Percentiles rank a stretch among this genome's conserved stretches.
Conservation (phyloP, 2,888 invertebrate species). For the Pasiphila rectangulata region DNA sequence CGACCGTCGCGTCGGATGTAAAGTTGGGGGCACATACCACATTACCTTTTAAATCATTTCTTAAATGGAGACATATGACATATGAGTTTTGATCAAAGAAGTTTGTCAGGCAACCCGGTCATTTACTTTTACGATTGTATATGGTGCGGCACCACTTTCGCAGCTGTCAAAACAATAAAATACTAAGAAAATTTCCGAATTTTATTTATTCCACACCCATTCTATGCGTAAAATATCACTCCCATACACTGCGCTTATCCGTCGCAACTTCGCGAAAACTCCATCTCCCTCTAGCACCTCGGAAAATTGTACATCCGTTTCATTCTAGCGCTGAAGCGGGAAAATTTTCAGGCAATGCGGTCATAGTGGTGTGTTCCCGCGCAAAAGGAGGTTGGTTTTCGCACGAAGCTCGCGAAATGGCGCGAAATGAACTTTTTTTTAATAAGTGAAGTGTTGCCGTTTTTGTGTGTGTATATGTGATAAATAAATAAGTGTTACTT, state of each 20-base stretch:
- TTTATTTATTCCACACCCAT: constrained; percentile 40
- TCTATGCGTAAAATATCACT: too few relatives aligned
- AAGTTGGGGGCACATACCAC: too few relatives aligned
- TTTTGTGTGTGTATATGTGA: constrained; percentile 36
- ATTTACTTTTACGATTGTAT: too few relatives aligned
- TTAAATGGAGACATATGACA: too few relatives aligned
- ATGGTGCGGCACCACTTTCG: too few relatives aligned
- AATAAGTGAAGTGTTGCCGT: constrained; percentile 34
- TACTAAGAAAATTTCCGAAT: constrained; percentile 38
- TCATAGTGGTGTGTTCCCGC: constrained; percentile 74
- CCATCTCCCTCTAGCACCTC: constrained; percentile 41
- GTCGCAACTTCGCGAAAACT: constrained; percentile 32
- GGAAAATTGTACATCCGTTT: constrained; percentile 34
- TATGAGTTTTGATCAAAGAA: background rate
- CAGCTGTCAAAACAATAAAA: background rate
- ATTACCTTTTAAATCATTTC: too few relatives aligned
- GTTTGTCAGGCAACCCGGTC: background rate
- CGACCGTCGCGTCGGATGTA: too few relatives aligned
- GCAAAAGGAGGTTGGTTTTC: constrained; percentile 54
- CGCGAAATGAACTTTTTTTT: constrained; percentile 34
- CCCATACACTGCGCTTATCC: constrained; percentile 47
- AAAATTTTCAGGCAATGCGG: constrained; percentile 57
- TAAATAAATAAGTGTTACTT: constrained; percentile 36
- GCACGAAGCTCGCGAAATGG: constrained; percentile 34
- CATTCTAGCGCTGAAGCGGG: constrained; percentile 55